Base-by-base conservation (phyloP, 2,888 invertebrate genomes). In the Trichacis sp. region DNA sequence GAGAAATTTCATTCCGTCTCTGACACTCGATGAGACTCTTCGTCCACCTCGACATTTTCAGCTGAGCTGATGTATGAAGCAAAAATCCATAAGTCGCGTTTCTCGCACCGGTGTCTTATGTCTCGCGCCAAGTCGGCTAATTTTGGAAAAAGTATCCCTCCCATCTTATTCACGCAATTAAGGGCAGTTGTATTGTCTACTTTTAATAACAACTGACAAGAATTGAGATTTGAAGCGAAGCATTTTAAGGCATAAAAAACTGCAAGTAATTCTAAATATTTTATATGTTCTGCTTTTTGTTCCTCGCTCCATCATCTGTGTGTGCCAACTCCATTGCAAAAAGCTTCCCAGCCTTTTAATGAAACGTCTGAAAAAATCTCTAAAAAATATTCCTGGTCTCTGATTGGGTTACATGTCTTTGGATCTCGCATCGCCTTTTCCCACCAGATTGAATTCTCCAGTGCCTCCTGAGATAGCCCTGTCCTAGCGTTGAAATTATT, bases 331-430 rank as follows among this genome's bases (percentile, higher is more conserved):
- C 11, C 40, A 0, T 51, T 11, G 11, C 56, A 56, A 14, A 2
- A 47, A 15, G 47, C 59, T 15, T 62, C 64, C 69, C 72, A 73
- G 2, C 72, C 68, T 20, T 61, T 61, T 17, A 64, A n/a, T 2
- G 65, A 73, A 3, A 70, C 69, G 43, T 71, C 69, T 14, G 58
- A 56, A 30, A 66, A 69, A 5, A 69, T 66, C 29, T 64, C 62
- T 1, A 63, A 19, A 4, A 40, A 18, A 11, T 43, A 66, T 14
- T 46, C 29, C 9, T 33, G 6, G 11, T 11, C 24, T 42, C 55
- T 40, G 36, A 64, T 51, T 24, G 58, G 42, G 49, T 62, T 61
- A 3, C n/a, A n/a, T n/a, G 33, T 45, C 9, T 42, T 11, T 6
- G 30, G 15, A 5, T 2, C 11, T 9, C 64, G 42, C 11, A 55